Conservation (phyloP, 2,888 invertebrate species). For the Agonopterix subpropinquella region DNA sequence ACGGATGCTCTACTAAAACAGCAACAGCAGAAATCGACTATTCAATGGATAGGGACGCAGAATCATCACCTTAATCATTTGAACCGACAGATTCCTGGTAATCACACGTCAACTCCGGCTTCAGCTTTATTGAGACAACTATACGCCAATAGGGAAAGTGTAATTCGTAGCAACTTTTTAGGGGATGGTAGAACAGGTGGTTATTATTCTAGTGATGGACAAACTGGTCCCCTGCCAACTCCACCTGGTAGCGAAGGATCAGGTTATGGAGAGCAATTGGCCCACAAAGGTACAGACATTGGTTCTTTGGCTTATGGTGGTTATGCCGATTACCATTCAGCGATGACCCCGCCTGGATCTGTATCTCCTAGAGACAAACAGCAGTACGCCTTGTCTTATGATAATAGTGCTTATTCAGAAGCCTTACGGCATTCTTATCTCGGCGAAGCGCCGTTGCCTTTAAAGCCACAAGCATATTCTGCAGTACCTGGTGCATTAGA, state of each 20-base stretch:
- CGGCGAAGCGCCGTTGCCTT: slow-evolving; percentile 78
- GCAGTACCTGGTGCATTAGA: slow-evolving; percentile 81
- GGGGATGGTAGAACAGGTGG: slow-evolving; percentile 66
- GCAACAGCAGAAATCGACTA: slow-evolving; percentile 84
- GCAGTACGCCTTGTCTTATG: slow-evolving; percentile 72
- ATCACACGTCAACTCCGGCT: slow-evolving; percentile 84
- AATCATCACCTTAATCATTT: slow-evolving; percentile 78
- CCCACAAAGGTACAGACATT: slow-evolving; percentile 75
- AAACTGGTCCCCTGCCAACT: slow-evolving; percentile 87
- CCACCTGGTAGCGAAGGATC: slow-evolving; percentile 93
- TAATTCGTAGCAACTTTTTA: slow-evolving; percentile 90
- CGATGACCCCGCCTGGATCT: slow-evolving; percentile 98
- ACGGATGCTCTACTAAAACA: slow-evolving; percentile 89
- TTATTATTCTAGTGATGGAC: slow-evolving; percentile 75
- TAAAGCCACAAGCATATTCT: slow-evolving; percentile 94
- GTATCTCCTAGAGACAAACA: slow-evolving; percentile 94
- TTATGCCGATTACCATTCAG: slow-evolving; percentile 90
- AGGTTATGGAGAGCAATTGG: slow-evolving; percentile 78
- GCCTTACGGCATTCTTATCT: slow-evolving; percentile 74
- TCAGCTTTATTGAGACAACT: slow-evolving; percentile 92
- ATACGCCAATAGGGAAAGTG: slow-evolving; percentile 95
- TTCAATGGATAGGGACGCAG: slow-evolving; percentile 95
- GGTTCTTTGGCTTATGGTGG: slow-evolving; percentile 77
- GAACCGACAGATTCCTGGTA: slow-evolving; percentile 75
- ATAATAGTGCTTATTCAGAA: slow-evolving; percentile 79